Conservation (phyloP, 2,113 vertebrate genomes). For the Mugil cephalus region DNA sequence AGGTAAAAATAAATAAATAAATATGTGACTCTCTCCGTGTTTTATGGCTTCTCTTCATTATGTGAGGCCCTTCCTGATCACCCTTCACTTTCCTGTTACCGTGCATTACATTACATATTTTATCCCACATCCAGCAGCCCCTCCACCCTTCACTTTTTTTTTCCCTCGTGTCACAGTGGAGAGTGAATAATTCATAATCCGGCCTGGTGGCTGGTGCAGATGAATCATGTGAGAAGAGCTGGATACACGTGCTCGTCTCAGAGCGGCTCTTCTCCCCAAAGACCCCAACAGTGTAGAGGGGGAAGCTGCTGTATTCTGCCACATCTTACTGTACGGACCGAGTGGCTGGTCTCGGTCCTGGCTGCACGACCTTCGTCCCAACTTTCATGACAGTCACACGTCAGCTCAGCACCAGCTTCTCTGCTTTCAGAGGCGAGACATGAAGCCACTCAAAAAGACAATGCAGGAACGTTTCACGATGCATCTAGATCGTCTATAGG, state of each 20-base stretch:
- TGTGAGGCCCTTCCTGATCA: constrained; percentile 1
- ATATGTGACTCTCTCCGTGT: no score
- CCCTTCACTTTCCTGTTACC: not conserved
- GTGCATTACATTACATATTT: constrained; percentile 28
- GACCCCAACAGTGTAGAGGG: constrained; percentile 7
- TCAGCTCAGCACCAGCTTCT: constrained; percentile 25
- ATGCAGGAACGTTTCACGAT: not conserved
- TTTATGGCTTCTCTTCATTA: not conserved
- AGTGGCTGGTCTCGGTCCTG: constrained; percentile 14
- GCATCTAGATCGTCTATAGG: not conserved
- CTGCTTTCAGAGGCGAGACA: constrained; percentile 24
- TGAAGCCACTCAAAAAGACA: constrained; percentile 18
- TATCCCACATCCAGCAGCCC: constrained; percentile 30
- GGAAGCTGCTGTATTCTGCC: constrained; percentile 3
- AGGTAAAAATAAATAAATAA: no score
- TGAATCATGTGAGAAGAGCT: constrained; percentile 76
- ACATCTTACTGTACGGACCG: constrained; percentile 7
- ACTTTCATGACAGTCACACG: constrained; percentile 46
- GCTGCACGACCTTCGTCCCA: constrained; percentile 11
- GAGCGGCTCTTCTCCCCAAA: constrained; percentile 55
- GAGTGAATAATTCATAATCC: constrained; percentile 82
- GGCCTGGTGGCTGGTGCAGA: constrained; percentile 72
- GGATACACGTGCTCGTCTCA: constrained; percentile 65
- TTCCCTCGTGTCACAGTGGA: constrained; percentile 69
- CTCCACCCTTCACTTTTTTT: constrained; percentile 31